Evolutionary conservation across 2,797 vertebrate genomes (phyloP), one percentile per base, ranked within the genome.

Genomic region (Cirrhinus molitorella): DNA sequence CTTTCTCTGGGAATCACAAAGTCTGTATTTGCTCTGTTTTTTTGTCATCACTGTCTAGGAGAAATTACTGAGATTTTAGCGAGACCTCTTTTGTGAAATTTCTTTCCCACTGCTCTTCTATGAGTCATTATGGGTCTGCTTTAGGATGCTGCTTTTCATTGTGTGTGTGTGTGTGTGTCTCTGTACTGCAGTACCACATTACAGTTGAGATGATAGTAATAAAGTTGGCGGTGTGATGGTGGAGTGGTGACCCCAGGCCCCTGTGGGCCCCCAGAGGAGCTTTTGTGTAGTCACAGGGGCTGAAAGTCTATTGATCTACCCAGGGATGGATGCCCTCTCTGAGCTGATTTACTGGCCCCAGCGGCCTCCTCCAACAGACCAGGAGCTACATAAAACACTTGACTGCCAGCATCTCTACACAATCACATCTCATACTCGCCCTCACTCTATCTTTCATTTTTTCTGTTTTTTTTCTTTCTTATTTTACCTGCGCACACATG

Each of bases 271-370:
- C 88, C 90, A 73, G 63, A 83, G 82, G 74, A 83, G 74, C 81
- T 80, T 67, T 61, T 75, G 75, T 89, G 88, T 88, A 70, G 83
- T 89, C 92, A 83, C 88, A 89, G 83, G 53, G 55, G 25, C 63
- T 63, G 85, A 73, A 84, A 86, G 92, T 86, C 88, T 93, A 95
- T 96, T 92, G 95, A 95, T 95, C 93, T 88, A 71, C 70, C 70
- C 74, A 51, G 89, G 87, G 91, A 95, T 94, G 92, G 90, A 94
- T 93, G 91, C 89, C 89, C 89, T 85, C 91, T 88, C 88, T 76
- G 23, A 34, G 84, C 88, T 92, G 93, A 95, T 94, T 95, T 94
- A 95, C 87, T 51, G 68, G 66, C 88, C 87, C 87, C 87, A 79
- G 61, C 25, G 89, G 85, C 84, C 88, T 84, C 86, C 85, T 89